phyloP scores from a whole-genome alignment of 35 echinoderm and acorn worm species.

The Eucidaris tribuloides region DNA sequence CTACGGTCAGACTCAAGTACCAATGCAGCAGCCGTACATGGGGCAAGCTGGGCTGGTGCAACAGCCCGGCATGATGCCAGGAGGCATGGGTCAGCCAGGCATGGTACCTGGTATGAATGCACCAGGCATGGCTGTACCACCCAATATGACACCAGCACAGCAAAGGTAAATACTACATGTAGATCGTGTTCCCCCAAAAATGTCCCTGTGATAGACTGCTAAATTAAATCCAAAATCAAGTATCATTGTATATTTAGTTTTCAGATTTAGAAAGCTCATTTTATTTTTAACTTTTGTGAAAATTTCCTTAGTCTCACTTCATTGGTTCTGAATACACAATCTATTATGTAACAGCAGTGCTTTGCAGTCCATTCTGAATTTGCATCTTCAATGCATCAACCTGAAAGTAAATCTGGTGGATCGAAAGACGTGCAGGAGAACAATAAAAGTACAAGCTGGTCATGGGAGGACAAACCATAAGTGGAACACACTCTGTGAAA shows the following conservation, averaged over 20 bases:
- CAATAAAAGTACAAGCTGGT: too few relatives aligned
- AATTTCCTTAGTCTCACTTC: neutral
- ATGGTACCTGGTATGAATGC: slow-evolving; percentile 15
- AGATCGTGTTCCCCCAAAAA: neutral
- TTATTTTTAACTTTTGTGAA: neutral
- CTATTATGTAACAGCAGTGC: neutral
- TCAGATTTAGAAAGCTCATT: neutral
- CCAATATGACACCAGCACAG: slow-evolving; percentile 2
- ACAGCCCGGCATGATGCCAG: neutral
- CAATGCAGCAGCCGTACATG: neutral
- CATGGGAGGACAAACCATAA: too few relatives aligned
- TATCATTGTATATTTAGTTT: neutral
- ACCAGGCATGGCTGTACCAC: neutral
- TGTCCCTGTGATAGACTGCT: neutral
- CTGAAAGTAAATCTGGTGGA: too few relatives aligned
- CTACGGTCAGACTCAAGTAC: neutral
- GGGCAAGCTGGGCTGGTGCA: slow-evolving; percentile 1
- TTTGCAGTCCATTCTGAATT: too few relatives aligned
- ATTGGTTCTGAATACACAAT: neutral
- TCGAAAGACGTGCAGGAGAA: too few relatives aligned
- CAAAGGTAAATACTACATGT: neutral
- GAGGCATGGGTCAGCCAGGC: neutral
- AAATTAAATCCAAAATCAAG: neutral
- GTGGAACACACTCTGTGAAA: too few relatives aligned
- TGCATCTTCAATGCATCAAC: too few relatives aligned